Evolutionary conservation across 2,113 vertebrate species (phyloP).

Genomic region (Galeopterus variegatus): DNA sequence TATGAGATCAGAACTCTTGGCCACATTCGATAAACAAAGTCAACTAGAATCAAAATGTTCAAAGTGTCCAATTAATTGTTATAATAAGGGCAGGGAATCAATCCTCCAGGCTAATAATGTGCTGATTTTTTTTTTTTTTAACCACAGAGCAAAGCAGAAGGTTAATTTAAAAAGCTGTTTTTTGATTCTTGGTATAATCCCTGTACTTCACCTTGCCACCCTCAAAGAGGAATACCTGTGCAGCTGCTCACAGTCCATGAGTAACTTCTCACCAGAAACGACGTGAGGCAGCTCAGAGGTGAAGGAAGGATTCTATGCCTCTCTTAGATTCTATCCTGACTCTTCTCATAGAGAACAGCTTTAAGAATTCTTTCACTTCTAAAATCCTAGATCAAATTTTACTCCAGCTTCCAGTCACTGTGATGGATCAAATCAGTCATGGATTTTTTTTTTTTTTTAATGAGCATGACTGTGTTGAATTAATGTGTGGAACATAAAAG

Average conservation of each 20-base stretch:
- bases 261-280: background rate
- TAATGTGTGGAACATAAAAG: background rate
- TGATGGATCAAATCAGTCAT: fast-evolving
- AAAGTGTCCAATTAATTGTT: background rate
- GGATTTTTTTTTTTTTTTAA: fast-evolving
- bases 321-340: background rate
- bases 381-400: background rate
- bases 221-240: background rate
- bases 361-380: background rate
- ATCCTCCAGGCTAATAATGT: fast-evolving
- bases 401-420: background rate
- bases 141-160: background rate
- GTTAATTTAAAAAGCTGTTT: background rate
- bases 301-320: fast-evolving
- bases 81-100: background rate
- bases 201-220: fast-evolving
- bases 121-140: background rate
- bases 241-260: fast-evolving
- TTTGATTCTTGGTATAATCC: background rate
- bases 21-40: background rate
- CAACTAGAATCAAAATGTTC: background rate
- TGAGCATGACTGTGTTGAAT: background rate
- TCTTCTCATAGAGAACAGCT: background rate
- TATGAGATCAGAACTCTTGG: background rate
- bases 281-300: fast-evolving